Conservation (phyloP, 2,888 invertebrate genomes). For the Entomobrya multifasciata region DNA sequence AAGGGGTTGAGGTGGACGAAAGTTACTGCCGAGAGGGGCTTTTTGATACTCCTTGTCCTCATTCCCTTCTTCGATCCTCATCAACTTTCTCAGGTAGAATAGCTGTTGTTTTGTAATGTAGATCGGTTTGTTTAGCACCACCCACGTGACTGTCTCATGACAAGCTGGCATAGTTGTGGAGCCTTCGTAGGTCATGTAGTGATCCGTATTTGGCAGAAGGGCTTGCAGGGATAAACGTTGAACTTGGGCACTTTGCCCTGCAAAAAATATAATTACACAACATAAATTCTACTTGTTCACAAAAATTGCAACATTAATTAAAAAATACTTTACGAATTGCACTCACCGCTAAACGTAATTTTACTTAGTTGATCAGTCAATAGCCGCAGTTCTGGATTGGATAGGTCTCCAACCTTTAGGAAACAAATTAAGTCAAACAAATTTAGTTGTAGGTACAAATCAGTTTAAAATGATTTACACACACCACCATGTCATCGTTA, state of each 20-base stretch:
- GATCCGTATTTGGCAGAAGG: constrained; percentile 94
- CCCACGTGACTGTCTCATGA: constrained; percentile 99
- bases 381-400: constrained; percentile 94
- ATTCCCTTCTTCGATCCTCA: constrained; percentile 88
- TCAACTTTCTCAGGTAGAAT: constrained; percentile 90
- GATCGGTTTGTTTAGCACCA: constrained; percentile 98
- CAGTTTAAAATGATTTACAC: too few relatives aligned
- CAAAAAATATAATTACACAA: constrained; percentile 73
- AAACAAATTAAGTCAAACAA: too few relatives aligned
- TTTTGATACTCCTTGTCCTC: constrained; percentile 87
- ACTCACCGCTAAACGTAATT: constrained; percentile 94
- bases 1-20: constrained; percentile 94
- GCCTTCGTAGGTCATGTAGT: constrained; percentile 99
- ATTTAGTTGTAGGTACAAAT: too few relatives aligned
- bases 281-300: background rate
- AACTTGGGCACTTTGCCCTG: constrained; percentile 92
- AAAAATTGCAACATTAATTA: too few relatives aligned
- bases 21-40: constrained; percentile 96
- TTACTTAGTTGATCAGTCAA: constrained; percentile 95
- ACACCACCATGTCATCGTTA: too few relatives aligned
- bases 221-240: constrained; percentile 92
- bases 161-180: constrained; percentile 98
- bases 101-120: constrained; percentile 98
- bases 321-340: too few relatives aligned
- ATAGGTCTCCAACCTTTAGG: constrained; percentile 91